phyloP scores from a whole-genome alignment of 2,888 invertebrate genomes.

The Leptinotarsa rubiginosa region DNA sequence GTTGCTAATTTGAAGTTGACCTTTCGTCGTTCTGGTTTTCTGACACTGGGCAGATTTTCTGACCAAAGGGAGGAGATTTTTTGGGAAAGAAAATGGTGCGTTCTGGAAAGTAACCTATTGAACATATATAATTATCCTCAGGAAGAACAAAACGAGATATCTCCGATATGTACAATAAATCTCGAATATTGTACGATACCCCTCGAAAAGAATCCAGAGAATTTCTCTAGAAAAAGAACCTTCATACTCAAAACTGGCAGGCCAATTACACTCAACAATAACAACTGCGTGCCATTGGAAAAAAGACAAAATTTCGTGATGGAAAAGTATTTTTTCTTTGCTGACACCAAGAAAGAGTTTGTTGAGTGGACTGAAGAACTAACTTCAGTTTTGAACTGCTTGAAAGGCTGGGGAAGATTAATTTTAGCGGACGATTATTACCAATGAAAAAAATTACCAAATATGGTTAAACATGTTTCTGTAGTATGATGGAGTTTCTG shows the following conservation, averaged over 20 bases:
- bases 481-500: background rate
- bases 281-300: conserved; percentile 26
- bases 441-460: background rate
- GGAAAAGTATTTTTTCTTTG: conserved; percentile 64
- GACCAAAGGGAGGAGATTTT: conserved; percentile 58
- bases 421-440: conserved; percentile 45
- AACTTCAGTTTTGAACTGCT: conserved; percentile 43
- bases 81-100: conserved; percentile 72
- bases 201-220: conserved; percentile 55
- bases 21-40: conserved; percentile 64
- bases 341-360: conserved; percentile 67
- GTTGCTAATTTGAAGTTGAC: conserved; percentile 41
- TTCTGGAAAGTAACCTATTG: conserved; percentile 65
- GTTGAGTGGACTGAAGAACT: conserved; percentile 62
- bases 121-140: conserved; percentile 69
- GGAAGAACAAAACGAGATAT: conserved; percentile 62
- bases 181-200: conserved; percentile 61
- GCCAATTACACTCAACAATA: conserved; percentile 37
- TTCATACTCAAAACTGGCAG: conserved; percentile 62
- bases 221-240: conserved; percentile 67
- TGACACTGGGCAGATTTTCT: conserved; percentile 67
- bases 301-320: conserved; percentile 43
- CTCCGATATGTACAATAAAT: conserved; percentile 64
- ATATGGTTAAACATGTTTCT: background rate
- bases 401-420: conserved; percentile 45